Base-by-base conservation (phyloP, 1,140 invertebrate genomes). In the Andrena cerasifolii region DNA sequence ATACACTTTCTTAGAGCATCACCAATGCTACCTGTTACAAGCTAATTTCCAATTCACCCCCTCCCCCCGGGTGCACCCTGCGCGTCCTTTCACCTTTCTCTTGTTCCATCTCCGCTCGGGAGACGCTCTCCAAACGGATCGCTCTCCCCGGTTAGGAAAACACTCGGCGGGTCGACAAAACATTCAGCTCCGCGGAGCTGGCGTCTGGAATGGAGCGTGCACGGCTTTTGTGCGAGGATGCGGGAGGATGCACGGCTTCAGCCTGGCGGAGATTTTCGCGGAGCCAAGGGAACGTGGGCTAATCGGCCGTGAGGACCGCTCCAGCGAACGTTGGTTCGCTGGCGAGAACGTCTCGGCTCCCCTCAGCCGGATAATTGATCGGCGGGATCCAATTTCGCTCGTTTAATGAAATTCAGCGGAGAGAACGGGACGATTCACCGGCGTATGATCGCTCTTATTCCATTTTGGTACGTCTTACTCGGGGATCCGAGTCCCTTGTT, bases 301-400 rank as follows among this genome's bases (percentile, higher is more conserved):
- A 73, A 79, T 79, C 71, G 56, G 61, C 53, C 40, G 43, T 51
- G 70, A 65, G 70, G 45, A 65, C 33, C 40, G 74, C 66, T 74
- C 40, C 43, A 24, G 5, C 31, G 31, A 33, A 28, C 45, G 36
- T 10, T 28, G 12, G n/a, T 21, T 28, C 54, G 28, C 6, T 59
- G 31, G 71, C 71, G 71, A 76, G 53, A 68, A 49, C 21, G 40
- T 51, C 28, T 40, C 4, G 24, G 10, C 18, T 62, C 63, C 59
- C 65, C 51, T 40, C 67, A 73, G 79, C 67, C 72, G 76, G 61
- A 79, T 87, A 87, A 87, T 87, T 86, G 85, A 87, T 87, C 84
- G 79, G 59, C 58, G 78, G 47, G 75, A 84, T 86, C 75, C 84
- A 87, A 86, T 87, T 86, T 86, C 84, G 76, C 51, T 49, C 49